A percentile compares a stretch with the other conserved stretches of the same genome.
Evolutionary conservation across 2,113 vertebrate species (phyloP).

Genomic region (Myodes glareolus): DNA sequence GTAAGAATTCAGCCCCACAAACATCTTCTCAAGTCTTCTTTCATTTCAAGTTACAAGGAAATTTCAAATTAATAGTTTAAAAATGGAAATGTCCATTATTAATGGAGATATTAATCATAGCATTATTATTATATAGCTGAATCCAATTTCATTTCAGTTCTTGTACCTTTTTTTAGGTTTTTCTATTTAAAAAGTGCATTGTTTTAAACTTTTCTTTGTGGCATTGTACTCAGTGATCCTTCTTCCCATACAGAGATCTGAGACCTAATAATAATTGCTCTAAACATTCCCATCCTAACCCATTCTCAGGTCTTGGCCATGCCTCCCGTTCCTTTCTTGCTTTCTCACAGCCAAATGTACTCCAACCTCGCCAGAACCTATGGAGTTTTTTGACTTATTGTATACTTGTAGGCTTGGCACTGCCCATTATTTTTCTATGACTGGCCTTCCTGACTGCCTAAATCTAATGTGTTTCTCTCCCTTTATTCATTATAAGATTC

Average conservation of each 20-base stretch:
- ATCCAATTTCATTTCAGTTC: constrained; percentile 3
- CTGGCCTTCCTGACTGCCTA: not conserved
- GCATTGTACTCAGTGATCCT: not conserved
- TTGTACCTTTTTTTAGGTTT: not conserved
- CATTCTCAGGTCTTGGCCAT: too few relatives aligned
- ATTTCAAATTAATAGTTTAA: constrained; percentile 31
- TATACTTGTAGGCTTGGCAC: not conserved
- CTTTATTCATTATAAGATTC: not conserved
- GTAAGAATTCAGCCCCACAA: not conserved
- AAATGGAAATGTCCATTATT: constrained; percentile 42
- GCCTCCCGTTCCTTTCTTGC: not conserved
- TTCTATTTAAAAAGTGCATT: not conserved
- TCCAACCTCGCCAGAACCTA: not conserved
- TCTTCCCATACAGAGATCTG: not conserved
- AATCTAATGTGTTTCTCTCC: not conserved
- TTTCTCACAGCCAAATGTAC: not conserved
- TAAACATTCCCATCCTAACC: not conserved
- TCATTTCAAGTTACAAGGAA: not conserved
- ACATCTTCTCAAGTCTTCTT: not conserved
- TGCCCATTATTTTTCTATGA: not conserved
- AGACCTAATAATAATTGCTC: not conserved
- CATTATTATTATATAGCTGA: not conserved
- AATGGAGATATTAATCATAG: constrained; percentile 33
- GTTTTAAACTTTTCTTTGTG: not conserved
- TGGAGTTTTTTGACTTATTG: not conserved